Evolutionary conservation across 2,888 invertebrate genomes (phyloP).

Genomic region (Omphaloscelis lunosa): DNA sequence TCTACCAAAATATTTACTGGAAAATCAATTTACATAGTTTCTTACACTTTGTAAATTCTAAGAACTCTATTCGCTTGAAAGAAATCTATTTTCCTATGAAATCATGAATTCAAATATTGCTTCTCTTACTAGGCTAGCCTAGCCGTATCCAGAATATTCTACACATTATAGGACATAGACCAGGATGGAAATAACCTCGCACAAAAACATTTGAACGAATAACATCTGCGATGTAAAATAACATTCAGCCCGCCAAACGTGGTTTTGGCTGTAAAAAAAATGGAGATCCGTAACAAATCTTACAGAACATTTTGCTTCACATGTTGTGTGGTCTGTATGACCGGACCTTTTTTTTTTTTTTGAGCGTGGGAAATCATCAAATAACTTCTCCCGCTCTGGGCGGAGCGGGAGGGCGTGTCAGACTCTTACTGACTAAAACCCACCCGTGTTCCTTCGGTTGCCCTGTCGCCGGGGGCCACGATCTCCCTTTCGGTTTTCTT

Average conservation of each 20-base stretch:
- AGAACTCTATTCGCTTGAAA: constrained; percentile 31
- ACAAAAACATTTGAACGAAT: constrained; percentile 50
- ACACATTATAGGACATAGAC: constrained; percentile 41
- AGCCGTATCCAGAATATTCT: constrained; percentile 41
- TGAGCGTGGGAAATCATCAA: too few species aligned
- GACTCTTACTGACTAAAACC: too few species aligned
- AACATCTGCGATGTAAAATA: constrained; percentile 59
- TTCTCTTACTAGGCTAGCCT: constrained; percentile 3
- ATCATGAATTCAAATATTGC: constrained; percentile 17
- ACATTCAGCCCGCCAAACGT: constrained; percentile 24
- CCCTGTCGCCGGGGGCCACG: too few species aligned
- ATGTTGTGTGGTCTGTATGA: not conserved
- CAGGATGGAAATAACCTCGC: constrained; percentile 34
- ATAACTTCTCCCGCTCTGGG: too few species aligned
- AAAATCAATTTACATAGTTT: constrained; percentile 27
- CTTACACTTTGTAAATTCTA: not conserved
- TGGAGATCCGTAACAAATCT: constrained; percentile 24
- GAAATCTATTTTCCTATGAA: constrained; percentile 8
- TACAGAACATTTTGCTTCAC: not conserved
- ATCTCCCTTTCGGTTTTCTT: too few species aligned
- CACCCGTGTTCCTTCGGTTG: too few species aligned
- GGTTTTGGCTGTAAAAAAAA: constrained; percentile 15
- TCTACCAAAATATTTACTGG: constrained; percentile 44
- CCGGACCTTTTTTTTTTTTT: too few species aligned
- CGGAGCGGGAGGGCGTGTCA: too few species aligned